Percentiles rank a stretch among this genome's conserved stretches.
These are phyloP conservation scores for Mormyrus lacerda DNA, from an alignment of 2,113 vertebrate genomes.

Conservation along the genomic window DNA sequence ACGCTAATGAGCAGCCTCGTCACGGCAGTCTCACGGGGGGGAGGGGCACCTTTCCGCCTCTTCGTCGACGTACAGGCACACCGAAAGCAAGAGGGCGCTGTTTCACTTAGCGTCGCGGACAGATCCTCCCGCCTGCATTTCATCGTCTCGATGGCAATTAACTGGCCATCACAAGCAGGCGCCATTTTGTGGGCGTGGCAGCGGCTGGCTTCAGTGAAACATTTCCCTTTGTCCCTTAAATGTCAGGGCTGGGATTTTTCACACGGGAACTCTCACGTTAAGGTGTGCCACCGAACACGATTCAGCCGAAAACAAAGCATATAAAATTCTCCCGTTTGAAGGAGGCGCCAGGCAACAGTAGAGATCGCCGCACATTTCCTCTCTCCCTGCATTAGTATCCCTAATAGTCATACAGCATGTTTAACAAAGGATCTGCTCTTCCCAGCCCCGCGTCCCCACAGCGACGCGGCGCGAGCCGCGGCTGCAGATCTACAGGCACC, in stretches of 20 bases:
- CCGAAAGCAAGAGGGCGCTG: neutral
- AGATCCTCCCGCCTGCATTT: neutral
- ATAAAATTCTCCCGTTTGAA: neutral
- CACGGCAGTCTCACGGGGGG: neutral
- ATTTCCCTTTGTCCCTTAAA: neutral
- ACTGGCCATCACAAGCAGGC: neutral
- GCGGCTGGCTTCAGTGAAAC: neutral
- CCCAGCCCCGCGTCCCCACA: constrained; percentile 25
- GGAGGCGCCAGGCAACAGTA: neutral
- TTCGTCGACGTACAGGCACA: neutral
- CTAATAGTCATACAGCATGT: constrained; percentile 15
- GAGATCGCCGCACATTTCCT: neutral
- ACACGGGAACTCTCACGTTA: neutral
- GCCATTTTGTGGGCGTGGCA: neutral
- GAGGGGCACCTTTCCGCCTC: neutral
- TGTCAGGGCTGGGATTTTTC: neutral
- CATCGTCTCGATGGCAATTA: neutral
- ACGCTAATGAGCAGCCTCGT: neutral
- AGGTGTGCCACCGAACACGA: neutral
- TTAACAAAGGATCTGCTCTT: constrained; percentile 31
- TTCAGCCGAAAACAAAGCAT: neutral
- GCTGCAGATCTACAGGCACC: constrained; percentile 24
- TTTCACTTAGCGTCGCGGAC: neutral
- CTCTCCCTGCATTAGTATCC: neutral
- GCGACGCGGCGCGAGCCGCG: constrained; percentile 22